Percentiles rank a stretch among this genome's conserved stretches.
phyloP scores from a whole-genome alignment of 2,888 invertebrate species.

The Drosophila acutilabella region DNA sequence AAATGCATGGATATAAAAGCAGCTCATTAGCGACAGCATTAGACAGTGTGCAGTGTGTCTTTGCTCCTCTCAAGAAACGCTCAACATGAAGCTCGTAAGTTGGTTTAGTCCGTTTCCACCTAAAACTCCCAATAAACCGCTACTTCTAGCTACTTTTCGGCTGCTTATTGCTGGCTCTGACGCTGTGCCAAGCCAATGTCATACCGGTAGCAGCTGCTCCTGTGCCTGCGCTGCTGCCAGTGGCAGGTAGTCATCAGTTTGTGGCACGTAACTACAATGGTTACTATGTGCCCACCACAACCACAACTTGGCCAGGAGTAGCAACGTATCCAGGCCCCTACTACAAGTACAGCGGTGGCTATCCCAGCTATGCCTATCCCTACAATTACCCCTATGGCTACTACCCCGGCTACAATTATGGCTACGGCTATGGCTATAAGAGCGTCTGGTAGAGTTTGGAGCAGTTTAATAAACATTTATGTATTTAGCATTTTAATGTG shows the following conservation, averaged over 20 bases:
- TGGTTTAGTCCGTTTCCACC: fast-evolving
- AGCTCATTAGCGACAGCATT: neutral
- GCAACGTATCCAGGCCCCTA: slow-evolving; percentile 55
- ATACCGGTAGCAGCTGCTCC: slow-evolving; percentile 37
- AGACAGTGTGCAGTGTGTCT: slow-evolving; percentile 46
- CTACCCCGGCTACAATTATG: slow-evolving; percentile 62
- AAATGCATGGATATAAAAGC: slow-evolving; percentile 52
- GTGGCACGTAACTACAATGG: slow-evolving; percentile 81
- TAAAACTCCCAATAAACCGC: too few species aligned
- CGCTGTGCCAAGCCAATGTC: slow-evolving; percentile 54
- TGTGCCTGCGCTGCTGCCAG: slow-evolving; percentile 68
- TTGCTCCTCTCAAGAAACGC: slow-evolving; percentile 13
- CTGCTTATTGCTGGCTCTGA: slow-evolving; percentile 40
- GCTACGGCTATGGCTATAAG: slow-evolving; percentile 69
- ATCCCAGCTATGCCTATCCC: slow-evolving; percentile 60
- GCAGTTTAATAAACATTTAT: neutral
- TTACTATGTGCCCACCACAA: slow-evolving; percentile 61
- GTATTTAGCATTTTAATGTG: slow-evolving; percentile 44
- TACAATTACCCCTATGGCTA: slow-evolving; percentile 52
- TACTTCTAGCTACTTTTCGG: slow-evolving; percentile 21
- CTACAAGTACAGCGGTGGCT: slow-evolving; percentile 56
- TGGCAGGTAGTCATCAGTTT: slow-evolving; percentile 78
- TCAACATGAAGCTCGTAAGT: slow-evolving; percentile 63
- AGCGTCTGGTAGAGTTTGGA: slow-evolving; percentile 55
- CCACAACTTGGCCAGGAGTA: slow-evolving; percentile 45